Evolutionary conservation across 2,888 invertebrate species (phyloP).

Genomic region (Microplitis manilae): DNA sequence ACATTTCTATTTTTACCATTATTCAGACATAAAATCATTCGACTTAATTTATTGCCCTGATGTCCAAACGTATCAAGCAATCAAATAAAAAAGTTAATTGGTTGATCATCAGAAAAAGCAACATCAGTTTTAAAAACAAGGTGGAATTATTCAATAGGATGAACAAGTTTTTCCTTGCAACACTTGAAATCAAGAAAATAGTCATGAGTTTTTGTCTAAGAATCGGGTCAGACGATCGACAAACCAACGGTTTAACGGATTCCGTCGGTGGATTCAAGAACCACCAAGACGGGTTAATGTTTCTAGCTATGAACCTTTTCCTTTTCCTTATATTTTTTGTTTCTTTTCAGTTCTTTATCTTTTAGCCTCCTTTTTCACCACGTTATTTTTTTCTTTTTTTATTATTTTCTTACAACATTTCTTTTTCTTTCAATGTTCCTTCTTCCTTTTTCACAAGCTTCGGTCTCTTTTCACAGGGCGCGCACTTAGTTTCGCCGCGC

Average conservation of each 20-base stretch:
- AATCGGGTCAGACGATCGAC: constrained; percentile 27
- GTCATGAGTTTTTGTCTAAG: background rate
- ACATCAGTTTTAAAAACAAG: background rate
- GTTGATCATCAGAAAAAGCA: too few relatives aligned
- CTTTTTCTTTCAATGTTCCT: constrained; percentile 17
- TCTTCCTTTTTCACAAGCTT: constrained; percentile 20
- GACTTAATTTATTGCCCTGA: background rate
- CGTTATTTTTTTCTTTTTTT: background rate
- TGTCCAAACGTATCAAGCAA: too few relatives aligned
- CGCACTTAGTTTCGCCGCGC: constrained; percentile 46
- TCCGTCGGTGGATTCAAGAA: constrained; percentile 21
- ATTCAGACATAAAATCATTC: background rate
- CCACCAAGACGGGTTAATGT: constrained; percentile 29
- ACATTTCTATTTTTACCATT: background rate
- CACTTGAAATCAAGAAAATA: background rate
- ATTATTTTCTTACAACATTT: constrained; percentile 10
- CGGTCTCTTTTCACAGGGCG: constrained; percentile 33
- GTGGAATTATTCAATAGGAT: background rate
- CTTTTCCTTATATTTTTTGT: background rate
- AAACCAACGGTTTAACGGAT: constrained; percentile 28
- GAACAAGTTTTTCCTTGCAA: background rate
- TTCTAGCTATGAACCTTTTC: constrained; percentile 20
- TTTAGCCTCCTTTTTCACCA: background rate
- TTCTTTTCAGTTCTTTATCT: constrained; percentile 7
- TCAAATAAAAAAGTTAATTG: too few relatives aligned